A percentile compares a stretch with the other conserved stretches of the same genome.
phyloP scores from a whole-genome alignment of 2,888 invertebrate genomes.

The Anthrax anthrax region DNA sequence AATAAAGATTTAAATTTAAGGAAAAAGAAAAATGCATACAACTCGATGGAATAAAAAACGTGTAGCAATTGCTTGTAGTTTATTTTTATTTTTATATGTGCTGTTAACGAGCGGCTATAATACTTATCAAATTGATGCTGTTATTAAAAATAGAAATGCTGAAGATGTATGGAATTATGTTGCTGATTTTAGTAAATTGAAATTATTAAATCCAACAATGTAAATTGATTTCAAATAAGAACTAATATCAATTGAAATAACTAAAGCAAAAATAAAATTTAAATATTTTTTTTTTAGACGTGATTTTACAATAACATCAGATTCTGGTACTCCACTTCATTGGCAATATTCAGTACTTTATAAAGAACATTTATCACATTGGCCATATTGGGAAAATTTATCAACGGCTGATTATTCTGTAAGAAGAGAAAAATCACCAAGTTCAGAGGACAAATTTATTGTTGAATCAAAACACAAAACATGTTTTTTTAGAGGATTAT shows the following conservation, averaged over 20 bases:
- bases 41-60: conserved; percentile 10
- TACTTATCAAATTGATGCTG: conserved; percentile 35
- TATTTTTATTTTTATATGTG: conserved; percentile 20
- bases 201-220: conserved; percentile 56
- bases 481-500: conserved; percentile 42
- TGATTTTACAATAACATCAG: conserved; percentile 45
- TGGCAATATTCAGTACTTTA: conserved; percentile 57
- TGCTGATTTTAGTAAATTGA: conserved; percentile 62
- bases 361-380: conserved; percentile 46
- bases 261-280: not conserved
- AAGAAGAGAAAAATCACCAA: conserved; percentile 34
- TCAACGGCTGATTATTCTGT: conserved; percentile 45
- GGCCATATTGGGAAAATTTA: conserved; percentile 45
- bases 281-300: conserved; percentile 32
- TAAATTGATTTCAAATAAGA: conserved; percentile 30
- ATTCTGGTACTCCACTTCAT: conserved; percentile 49
- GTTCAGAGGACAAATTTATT: conserved; percentile 33
- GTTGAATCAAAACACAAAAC: conserved; percentile 49
- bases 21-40: conserved; percentile 4
- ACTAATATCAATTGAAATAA: conserved; percentile 1
- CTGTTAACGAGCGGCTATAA: conserved; percentile 27
- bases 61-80: not conserved
- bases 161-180: conserved; percentile 55
- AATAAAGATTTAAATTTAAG: not conserved
- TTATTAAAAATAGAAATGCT: conserved; percentile 41